phyloP scores from a whole-genome alignment of 2,888 invertebrate genomes.

The Physocephala rufipes region DNA sequence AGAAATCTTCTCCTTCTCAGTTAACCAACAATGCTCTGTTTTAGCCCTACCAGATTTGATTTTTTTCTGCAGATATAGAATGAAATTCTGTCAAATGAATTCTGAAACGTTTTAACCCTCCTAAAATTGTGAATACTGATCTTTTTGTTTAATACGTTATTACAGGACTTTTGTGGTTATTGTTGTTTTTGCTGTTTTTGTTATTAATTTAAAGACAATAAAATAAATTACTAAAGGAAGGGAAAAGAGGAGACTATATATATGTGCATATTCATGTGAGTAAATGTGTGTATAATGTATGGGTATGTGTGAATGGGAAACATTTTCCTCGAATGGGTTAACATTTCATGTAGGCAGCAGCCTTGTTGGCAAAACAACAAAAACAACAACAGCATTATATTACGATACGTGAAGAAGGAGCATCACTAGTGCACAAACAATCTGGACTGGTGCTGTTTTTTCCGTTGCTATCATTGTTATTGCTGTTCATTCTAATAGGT shows the following conservation, averaged over 20 bases:
- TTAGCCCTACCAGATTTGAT: no score
- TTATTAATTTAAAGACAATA: conserved; percentile 35
- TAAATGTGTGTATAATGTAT: background rate
- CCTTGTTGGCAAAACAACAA: conserved; percentile 3
- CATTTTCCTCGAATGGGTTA: conserved; percentile 27
- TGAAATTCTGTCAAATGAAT: no score
- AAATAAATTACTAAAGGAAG: conserved; percentile 24
- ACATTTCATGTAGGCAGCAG: no score
- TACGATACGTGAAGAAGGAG: background rate
- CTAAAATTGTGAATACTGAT: no score
- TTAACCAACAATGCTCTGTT: no score
- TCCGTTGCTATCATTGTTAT: no score
- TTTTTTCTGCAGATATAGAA: no score
- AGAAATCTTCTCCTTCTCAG: no score
- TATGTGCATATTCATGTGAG: background rate
- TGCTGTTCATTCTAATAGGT: background rate
- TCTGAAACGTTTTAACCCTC: no score
- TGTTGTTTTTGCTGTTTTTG: background rate
- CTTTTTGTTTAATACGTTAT: no score
- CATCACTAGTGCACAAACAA: background rate
- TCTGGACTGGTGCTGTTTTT: no score
- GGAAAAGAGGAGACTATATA: background rate
- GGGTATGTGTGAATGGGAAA: background rate
- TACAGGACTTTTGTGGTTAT: background rate
- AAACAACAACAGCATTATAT: conserved; percentile 14